phyloP scores from a whole-genome alignment of 2,888 invertebrate genomes.

The Cephus sareptanus region DNA sequence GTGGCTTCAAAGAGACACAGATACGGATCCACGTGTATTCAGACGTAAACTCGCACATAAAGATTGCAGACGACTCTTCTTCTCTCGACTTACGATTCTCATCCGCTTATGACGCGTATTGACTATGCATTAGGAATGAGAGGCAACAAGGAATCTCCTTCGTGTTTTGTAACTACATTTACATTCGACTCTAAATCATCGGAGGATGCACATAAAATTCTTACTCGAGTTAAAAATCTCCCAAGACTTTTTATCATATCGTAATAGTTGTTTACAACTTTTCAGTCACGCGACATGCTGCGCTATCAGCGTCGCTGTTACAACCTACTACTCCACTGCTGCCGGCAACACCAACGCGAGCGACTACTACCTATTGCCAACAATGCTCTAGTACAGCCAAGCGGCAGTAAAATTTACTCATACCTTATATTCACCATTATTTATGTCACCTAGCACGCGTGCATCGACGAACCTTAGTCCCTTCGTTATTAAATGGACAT shows the following conservation, averaged over 20 bases:
- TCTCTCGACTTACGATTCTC: neutral
- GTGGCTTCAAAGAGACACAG: neutral
- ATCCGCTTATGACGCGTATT: neutral
- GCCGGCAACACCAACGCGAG: neutral
- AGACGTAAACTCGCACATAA: neutral
- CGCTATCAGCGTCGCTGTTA: slow-evolving; percentile 11
- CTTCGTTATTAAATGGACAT: neutral
- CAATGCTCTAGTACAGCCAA: neutral
- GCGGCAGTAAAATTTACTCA: neutral
- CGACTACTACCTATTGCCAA: neutral
- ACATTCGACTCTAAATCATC: neutral
- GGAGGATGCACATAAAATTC: neutral
- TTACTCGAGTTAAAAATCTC: neutral
- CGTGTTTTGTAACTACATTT: neutral
- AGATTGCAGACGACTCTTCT: neutral
- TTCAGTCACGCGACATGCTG: slow-evolving; percentile 32
- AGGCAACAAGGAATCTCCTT: neutral
- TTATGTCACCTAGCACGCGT: neutral
- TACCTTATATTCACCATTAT: neutral
- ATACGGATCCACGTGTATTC: neutral
- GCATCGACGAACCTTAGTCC: neutral
- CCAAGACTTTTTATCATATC: neutral
- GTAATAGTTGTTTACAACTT: slow-evolving; percentile 29
- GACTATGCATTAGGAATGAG: neutral
- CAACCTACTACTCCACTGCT: neutral